Conservation (phyloP, 2,113 vertebrate species). For the Eptesicus fuscus region DNA sequence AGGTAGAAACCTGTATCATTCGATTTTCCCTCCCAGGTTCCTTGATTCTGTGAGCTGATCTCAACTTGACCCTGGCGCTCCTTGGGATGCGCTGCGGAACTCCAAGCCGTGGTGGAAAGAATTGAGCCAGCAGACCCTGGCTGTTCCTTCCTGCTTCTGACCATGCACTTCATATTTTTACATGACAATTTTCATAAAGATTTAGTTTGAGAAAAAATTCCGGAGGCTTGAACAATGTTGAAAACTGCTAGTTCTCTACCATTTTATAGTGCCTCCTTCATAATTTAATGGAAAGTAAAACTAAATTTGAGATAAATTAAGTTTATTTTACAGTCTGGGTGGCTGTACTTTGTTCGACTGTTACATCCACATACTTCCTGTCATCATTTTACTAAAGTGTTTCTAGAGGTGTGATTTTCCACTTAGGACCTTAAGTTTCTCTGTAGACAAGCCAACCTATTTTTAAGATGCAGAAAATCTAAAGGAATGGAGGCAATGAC, state of each 20-base stretch:
- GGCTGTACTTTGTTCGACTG: not conserved
- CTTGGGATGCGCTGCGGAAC: rapidly evolving
- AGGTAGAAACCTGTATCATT: not conserved
- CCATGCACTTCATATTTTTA: not conserved
- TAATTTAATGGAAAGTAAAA: not conserved
- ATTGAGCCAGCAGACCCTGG: not conserved
- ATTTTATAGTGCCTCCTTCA: not conserved
- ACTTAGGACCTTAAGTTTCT: not conserved
- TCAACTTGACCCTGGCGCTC: not conserved
- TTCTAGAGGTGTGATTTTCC: not conserved
- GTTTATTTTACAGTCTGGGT: not conserved
- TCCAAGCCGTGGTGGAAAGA: not conserved
- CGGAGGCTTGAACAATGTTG: not conserved
- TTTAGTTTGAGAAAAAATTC: not conserved
- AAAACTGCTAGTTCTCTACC: not conserved
- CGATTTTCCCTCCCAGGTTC: not conserved
- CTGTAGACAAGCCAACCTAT: not conserved
- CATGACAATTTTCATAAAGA: not conserved
- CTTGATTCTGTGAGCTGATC: not conserved
- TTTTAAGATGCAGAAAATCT: constrained; percentile 21
- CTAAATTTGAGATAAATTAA: not conserved
- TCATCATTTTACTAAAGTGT: not conserved
- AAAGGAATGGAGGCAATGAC: not conserved
- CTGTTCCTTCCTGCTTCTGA: not conserved
- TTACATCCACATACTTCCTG: not conserved